Evolutionary conservation across 1,140 invertebrate genomes (phyloP).

Genomic region (Parapsyche elsis): DNA sequence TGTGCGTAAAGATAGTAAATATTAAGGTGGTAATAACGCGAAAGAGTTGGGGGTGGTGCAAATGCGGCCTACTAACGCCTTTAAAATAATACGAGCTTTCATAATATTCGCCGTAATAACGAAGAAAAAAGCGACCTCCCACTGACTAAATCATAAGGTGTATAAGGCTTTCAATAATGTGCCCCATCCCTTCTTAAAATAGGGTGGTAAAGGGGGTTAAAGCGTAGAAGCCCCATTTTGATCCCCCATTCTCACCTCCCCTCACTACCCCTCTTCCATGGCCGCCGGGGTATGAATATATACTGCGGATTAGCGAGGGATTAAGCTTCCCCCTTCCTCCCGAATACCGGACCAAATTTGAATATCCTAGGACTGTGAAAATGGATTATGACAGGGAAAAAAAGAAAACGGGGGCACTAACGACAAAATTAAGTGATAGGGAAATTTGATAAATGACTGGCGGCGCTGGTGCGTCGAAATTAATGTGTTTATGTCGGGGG

Average conservation of each 20-base stretch:
- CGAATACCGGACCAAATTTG: constrained; percentile 50
- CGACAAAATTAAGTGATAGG: constrained; percentile 56
- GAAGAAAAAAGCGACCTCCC: constrained; percentile 1
- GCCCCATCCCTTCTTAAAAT: not conserved
- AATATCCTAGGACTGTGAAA: constrained; percentile 53
- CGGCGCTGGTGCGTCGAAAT: constrained; percentile 31
- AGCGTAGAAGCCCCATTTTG: too few relatives aligned
- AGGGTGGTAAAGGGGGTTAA: not conserved
- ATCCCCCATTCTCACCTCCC: not conserved
- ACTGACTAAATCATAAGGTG: constrained; percentile 37
- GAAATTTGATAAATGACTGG: constrained; percentile 54
- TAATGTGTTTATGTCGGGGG: constrained; percentile 40
- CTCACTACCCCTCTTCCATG: not conserved
- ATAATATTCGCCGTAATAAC: not conserved
- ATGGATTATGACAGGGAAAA: constrained; percentile 54
- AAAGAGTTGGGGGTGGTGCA: not conserved
- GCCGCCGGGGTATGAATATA: constrained; percentile 53
- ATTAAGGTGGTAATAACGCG: not conserved
- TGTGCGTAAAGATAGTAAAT: constrained; percentile 4
- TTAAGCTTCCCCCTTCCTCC: constrained; percentile 34
- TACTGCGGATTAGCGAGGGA: constrained; percentile 54
- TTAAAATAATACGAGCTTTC: constrained; percentile 10
- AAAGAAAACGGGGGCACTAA: constrained; percentile 46
- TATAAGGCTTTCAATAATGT: constrained; percentile 34
- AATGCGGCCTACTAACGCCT: not conserved